Percentiles rank a stretch among this genome's conserved stretches.
Conservation (phyloP, 2,888 invertebrate species). For the Drosophila sordidula region DNA sequence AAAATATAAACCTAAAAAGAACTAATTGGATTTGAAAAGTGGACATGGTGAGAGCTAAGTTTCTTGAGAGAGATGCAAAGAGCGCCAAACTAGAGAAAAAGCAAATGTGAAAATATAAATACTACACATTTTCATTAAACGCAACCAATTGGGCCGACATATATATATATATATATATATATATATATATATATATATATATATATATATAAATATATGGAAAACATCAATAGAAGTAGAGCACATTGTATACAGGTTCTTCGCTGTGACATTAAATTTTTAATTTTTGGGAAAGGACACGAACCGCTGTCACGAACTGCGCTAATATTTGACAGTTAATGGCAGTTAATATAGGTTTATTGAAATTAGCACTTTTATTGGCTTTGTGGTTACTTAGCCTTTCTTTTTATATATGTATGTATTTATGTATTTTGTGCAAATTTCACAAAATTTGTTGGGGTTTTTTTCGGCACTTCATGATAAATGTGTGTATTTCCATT, state of each 20-base stretch:
- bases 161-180: background rate
- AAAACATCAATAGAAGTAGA: conserved; percentile 21
- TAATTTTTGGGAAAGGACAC: background rate
- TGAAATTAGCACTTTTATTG: background rate
- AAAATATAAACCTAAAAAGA: conserved; percentile 29
- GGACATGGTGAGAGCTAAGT: conserved; percentile 2
- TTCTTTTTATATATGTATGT: background rate
- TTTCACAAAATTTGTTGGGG: conserved; percentile 38
- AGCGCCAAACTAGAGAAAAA: conserved; percentile 8
- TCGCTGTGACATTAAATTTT: conserved; percentile 6
- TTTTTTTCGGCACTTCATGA: conserved; percentile 22
- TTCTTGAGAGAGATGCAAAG: conserved; percentile 14
- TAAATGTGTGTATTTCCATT: conserved; percentile 35
- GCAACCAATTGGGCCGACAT: conserved; percentile 34
- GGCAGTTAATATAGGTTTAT: conserved; percentile 1
- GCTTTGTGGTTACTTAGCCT: background rate
- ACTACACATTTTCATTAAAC: conserved; percentile 32
- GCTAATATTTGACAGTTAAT: conserved; percentile 26
- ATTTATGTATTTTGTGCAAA: conserved; percentile 24
- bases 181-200: background rate
- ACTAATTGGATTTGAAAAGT: conserved; percentile 65
- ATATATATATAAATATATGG: background rate
- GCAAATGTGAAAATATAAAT: conserved; percentile 2
- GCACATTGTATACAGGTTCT: conserved; percentile 9
- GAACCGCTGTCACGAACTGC: background rate